A percentile compares a stretch with the other conserved stretches of the same genome.
phyloP scores from a whole-genome alignment of 2,888 invertebrate species.

The Nymphalis urticae region DNA sequence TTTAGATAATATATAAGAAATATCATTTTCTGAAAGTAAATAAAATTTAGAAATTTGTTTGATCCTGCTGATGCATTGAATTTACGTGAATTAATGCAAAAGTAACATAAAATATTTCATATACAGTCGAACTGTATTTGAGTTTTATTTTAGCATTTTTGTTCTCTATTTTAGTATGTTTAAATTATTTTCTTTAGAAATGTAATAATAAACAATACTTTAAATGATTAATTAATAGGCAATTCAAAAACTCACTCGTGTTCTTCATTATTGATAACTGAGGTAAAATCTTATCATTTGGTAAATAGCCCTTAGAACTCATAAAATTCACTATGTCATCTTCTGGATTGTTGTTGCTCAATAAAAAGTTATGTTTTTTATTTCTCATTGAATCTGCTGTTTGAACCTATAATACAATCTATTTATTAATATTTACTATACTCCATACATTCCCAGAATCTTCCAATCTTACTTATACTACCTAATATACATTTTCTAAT shows the following conservation, averaged over 20 bases:
- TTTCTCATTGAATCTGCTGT: slow-evolving; percentile 46
- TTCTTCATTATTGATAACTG: slow-evolving; percentile 53
- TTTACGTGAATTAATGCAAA: neutral
- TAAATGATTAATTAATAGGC: neutral
- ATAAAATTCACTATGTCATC: slow-evolving; percentile 58
- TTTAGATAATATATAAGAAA: slow-evolving; percentile 65
- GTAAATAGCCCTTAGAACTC: slow-evolving; percentile 59
- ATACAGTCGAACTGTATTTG: no score
- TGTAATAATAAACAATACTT: neutral
- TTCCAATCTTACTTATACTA: no score
- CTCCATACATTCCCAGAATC: neutral
- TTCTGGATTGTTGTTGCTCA: slow-evolving; percentile 49
- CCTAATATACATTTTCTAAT: no score
- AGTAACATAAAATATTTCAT: no score
- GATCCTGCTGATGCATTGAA: no score
- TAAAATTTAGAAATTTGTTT: neutral
- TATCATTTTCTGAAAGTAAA: slow-evolving; percentile 56
- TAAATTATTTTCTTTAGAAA: neutral
- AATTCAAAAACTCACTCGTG: slow-evolving; percentile 46
- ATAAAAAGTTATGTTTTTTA: slow-evolving; percentile 44
- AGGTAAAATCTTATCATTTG: slow-evolving; percentile 59
- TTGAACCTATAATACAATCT: slow-evolving; percentile 46
- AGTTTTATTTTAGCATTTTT: neutral
- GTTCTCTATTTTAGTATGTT: no score
- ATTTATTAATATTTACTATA: neutral